Evolutionary conservation across 2,113 vertebrate genomes (phyloP), one percentile per base, ranked within the genome.

Genomic region (Dunckerocampus dactyliophorus): DNA sequence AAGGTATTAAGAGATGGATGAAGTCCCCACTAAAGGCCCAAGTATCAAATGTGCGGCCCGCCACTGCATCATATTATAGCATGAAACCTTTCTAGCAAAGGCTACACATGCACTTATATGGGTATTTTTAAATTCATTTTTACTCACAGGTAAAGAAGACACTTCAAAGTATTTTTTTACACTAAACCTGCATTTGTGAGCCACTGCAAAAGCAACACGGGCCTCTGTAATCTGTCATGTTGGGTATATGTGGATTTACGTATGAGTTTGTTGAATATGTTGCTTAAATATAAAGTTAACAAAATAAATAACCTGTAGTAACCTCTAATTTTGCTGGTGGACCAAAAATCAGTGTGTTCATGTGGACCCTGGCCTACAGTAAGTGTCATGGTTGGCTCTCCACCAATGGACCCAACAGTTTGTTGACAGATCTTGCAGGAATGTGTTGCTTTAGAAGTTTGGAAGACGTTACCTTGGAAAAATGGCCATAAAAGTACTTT

Each of bases 401-500:
- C 54, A 56, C 34, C 37, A 56, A 56, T 42, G n/a, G n/a, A 56
- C 37, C n/a, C 54, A 43, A 37, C 54, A 56, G 34, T 5, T 37
- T 20, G 37, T 42, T 56, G 54, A 7, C 34, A 56, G 42, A 56
- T 42, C 34, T 42, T 20, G 19, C 54, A 56, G 12, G 34, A 42
- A 42, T 21, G 54, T 56, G 54, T 42, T 56, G 54, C 54, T 56
- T 56, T 56, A 20, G 12, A 56, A 42, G 54, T 43, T 56, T 42
- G 37, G 54, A 42, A 42, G 54, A 42, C 42, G 54, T 56, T 56
- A 21, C 54, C 54, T 42, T 42, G 54, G 54, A 42, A 56, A 56
- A 56, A 20, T 11, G 54, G n/a, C 37, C 39, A 6, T 21, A 24
- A 16, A 53, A 19, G 37, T 21, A 20, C 37, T 42, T 42, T 55